Base-by-base conservation (phyloP, 1,140 invertebrate genomes). In the Drosophila micromelanica region DNA sequence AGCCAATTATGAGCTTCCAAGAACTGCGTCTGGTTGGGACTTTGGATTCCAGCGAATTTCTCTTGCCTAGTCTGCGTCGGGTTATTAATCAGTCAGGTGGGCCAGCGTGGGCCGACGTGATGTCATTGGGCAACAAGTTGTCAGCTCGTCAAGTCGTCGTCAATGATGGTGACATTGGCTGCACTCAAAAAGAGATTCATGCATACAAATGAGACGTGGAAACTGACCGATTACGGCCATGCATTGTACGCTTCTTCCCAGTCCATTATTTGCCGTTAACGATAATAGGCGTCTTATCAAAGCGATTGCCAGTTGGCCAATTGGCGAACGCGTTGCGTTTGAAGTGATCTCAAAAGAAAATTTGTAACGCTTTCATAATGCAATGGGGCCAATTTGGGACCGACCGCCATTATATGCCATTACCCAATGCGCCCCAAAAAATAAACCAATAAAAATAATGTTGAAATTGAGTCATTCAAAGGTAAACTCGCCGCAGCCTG, bases 301-400 rank as follows among this genome's bases (percentile, higher is more conserved):
- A 52, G 45, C 45, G 48, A 54, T 45, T 51, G 48, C 43, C 46
- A 12, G 11, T 43, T 52, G n/a, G 51, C 49, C 59, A 71, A 72
- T 73, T 73, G 46, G 37, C 62, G 65, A 46, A 68, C 43, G 43
- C 17, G 27, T 17, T 27, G 11, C 15, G 32, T 35, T 35, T 9
- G 27, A 43, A 37, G 20, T n/a, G 38, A 9, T 7, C 27, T 37
- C 20, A 35, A 71, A 67, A 57, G 12, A 23, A 65, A 68, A 85
- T 85, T 86, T 71, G 80, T 86, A 77, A 87, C 80, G 78, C 78
- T 81, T 85, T 85, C 73, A 87, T 85, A 80, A 85, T 69, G 73
- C 56, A 59, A 65, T 51, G 57, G 74, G 68, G 42, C 46, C 60
- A 23, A 15, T 37, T 38, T 49, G 35, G 32, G 48, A 59, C 59